phyloP scores from a whole-genome alignment of 2,113 vertebrate species.

The Hydrolagus affinis region DNA sequence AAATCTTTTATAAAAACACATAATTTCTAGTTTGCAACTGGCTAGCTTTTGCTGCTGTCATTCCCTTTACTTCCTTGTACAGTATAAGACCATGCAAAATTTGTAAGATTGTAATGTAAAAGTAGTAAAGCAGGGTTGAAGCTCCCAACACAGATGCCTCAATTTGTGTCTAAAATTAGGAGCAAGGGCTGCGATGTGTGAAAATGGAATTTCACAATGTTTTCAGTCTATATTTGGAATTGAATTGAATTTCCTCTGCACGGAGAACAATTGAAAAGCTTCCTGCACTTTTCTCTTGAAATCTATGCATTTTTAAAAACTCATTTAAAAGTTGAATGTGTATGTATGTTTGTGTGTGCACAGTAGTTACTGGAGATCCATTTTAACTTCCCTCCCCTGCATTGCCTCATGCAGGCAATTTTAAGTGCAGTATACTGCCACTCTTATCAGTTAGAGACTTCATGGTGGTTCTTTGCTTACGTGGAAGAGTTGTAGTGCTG shows the following conservation, averaged over 20 bases:
- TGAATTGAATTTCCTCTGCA: background rate
- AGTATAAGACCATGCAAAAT: background rate
- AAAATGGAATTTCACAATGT: slow-evolving; percentile 1
- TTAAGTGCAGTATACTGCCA: background rate
- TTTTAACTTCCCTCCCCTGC: background rate
- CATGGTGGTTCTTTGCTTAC: background rate
- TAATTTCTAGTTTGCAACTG: background rate
- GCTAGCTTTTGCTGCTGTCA: background rate
- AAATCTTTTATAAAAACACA: background rate
- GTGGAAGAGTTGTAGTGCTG: background rate
- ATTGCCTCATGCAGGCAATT: no score
- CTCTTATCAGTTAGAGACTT: background rate
- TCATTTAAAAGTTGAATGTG: no score
- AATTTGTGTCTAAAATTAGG: slow-evolving; percentile 20
- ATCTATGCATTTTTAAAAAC: background rate
- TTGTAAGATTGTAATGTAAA: background rate
- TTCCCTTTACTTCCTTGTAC: background rate
- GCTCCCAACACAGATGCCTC: background rate
- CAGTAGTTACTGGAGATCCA: background rate
- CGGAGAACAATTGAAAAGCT: background rate
- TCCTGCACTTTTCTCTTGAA: background rate
- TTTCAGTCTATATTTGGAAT: slow-evolving; percentile 1
- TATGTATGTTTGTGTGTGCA: background rate
- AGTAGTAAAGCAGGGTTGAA: background rate
- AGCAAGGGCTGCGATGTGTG: background rate